Evolutionary conservation across 1,140 invertebrate species (phyloP).

Genomic region (Lepeophtheirus salmonis): DNA sequence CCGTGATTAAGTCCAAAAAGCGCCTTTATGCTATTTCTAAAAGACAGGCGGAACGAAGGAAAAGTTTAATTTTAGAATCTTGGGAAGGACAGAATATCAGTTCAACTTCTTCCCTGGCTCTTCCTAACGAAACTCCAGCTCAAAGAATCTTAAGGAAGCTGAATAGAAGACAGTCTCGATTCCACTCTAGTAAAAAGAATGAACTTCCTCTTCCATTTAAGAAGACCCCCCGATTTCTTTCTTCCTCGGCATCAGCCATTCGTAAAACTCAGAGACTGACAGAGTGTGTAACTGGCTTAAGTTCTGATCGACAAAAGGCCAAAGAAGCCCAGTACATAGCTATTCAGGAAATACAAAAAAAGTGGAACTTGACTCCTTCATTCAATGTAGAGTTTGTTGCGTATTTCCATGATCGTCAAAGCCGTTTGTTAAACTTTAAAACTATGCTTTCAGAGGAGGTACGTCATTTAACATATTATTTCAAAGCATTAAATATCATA

Average conservation of each 20-base stretch:
- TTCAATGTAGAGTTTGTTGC: slow-evolving; percentile 77
- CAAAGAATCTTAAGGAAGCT: slow-evolving; percentile 12
- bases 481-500: not conserved
- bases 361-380: slow-evolving; percentile 79
- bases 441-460: not conserved
- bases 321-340: not conserved
- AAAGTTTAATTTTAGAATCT: not conserved
- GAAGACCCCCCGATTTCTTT: slow-evolving; percentile 73
- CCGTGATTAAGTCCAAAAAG: slow-evolving; percentile 23
- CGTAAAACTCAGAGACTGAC: slow-evolving; percentile 62
- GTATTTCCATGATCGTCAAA: slow-evolving; percentile 71
- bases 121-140: not conserved
- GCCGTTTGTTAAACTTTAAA: slow-evolving; percentile 36
- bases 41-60: not conserved
- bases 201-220: slow-evolving; percentile 54
- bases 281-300: slow-evolving; percentile 61
- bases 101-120: not conserved
- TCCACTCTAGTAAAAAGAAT: not conserved
- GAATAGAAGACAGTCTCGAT: slow-evolving; percentile 6
- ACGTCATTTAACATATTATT: not conserved
- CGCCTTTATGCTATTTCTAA: not conserved
- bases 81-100: not conserved
- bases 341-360: slow-evolving; percentile 48
- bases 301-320: slow-evolving; percentile 33
- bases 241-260: slow-evolving; percentile 72